phyloP scores from a whole-genome alignment of 2,113 vertebrate species.

The Agelaius tricolor region DNA sequence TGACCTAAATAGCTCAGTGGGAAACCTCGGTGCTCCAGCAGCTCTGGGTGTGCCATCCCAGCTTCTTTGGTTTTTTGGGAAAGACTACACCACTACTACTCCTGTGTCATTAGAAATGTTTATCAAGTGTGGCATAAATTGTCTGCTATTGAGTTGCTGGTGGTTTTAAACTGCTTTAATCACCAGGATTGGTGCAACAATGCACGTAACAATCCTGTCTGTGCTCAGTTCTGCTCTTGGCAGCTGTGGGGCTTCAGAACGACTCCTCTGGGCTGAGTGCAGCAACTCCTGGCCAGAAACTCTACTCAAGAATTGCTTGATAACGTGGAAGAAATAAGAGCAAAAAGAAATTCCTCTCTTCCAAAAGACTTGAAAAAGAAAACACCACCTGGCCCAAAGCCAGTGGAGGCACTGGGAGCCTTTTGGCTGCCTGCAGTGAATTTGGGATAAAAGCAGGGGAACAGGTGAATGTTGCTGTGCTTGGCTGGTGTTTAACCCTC shows the following conservation, averaged over 20 bases:
- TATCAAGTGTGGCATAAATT: not conserved
- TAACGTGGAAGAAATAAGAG: not conserved
- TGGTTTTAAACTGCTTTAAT: not conserved
- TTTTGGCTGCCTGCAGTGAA: not conserved
- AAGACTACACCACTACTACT: not conserved
- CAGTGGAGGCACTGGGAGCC: not conserved
- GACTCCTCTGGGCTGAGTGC: not conserved
- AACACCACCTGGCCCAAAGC: not conserved
- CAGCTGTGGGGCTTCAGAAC: not conserved
- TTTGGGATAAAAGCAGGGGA: not conserved
- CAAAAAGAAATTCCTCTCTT: not conserved
- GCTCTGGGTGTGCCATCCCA: not conserved
- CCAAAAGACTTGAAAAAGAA: not conserved
- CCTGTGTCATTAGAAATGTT: not conserved
- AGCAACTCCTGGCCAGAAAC: not conserved
- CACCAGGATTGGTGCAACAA: not conserved
- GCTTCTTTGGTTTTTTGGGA: not conserved
- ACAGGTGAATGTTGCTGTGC: not conserved
- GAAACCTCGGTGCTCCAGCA: not conserved
- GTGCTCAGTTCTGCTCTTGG: not conserved
- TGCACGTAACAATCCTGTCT: not conserved
- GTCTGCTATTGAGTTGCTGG: not conserved
- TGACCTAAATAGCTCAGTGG: not conserved
- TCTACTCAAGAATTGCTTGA: not conserved
- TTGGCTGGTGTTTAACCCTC: not conserved